phyloP scores from a whole-genome alignment of 1,140 invertebrate species.

The Pissodes strobi region DNA sequence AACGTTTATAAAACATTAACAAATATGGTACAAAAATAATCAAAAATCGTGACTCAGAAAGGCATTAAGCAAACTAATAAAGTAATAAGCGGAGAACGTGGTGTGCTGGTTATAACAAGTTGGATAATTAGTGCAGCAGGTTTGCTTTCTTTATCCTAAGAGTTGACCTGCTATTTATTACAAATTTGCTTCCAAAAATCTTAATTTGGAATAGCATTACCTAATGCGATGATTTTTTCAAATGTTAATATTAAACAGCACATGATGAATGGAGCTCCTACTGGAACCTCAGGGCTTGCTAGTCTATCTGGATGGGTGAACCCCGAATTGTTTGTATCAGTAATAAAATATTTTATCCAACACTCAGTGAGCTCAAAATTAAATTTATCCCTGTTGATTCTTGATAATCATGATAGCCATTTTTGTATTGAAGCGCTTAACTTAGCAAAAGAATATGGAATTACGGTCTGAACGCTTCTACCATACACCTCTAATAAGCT shows the following conservation, averaged over 20 bases:
- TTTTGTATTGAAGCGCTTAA: background rate
- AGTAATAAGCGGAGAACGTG: too few relatives aligned
- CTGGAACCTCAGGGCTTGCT: background rate
- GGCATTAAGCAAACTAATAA: background rate
- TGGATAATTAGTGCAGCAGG: background rate
- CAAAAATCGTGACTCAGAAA: too few relatives aligned
- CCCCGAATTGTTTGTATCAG: background rate
- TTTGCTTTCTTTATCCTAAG: too few relatives aligned
- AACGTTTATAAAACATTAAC: too few relatives aligned
- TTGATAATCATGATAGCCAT: background rate
- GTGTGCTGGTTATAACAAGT: background rate
- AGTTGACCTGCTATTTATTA: background rate
- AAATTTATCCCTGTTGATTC: too few relatives aligned
- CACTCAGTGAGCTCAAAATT: background rate
- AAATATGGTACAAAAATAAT: background rate
- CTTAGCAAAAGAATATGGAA: background rate
- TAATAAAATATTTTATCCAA: background rate
- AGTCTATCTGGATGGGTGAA: background rate
- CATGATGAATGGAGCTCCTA: too few relatives aligned
- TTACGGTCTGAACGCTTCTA: background rate
- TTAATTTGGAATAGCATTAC: background rate
- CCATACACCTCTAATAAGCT: too few relatives aligned
- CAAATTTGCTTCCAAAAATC: background rate
- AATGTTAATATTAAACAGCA: background rate
- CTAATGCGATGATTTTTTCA: background rate